phyloP scores from a whole-genome alignment of 2,797 vertebrate species.

The Pangasius mekongensis region DNA sequence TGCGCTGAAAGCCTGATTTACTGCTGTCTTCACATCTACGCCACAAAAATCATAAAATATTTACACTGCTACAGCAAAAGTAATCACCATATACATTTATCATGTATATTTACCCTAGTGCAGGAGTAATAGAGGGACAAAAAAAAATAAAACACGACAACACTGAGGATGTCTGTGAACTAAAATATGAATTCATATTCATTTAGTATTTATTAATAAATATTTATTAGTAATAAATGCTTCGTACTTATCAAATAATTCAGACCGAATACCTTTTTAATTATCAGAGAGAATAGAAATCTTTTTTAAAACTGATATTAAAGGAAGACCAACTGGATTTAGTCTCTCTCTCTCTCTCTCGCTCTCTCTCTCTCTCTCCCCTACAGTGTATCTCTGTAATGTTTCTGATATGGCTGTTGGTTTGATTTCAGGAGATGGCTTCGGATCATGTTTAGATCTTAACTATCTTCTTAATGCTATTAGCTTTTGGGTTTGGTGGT shows the following conservation, averaged over 20 bases:
- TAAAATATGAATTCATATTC: neutral
- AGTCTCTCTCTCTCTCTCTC: neutral
- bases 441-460: slow-evolving; percentile 4
- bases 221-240: too few relatives aligned
- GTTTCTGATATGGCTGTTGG: too few relatives aligned
- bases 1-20: slow-evolving; percentile 55
- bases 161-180: neutral
- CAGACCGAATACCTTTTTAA: too few relatives aligned
- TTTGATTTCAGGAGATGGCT: neutral
- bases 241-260: too few relatives aligned
- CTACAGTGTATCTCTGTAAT: too few relatives aligned
- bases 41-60: slow-evolving; percentile 16
- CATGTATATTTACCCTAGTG: neutral
- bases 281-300: too few relatives aligned
- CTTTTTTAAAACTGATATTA: too few relatives aligned
- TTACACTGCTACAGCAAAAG: neutral
- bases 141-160: neutral
- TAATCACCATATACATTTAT: neutral
- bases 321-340: too few relatives aligned
- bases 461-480: neutral
- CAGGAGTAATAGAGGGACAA: neutral
- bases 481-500: slow-evolving; percentile 5
- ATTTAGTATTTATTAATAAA: neutral
- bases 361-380: too few relatives aligned
- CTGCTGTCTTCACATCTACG: slow-evolving; percentile 46